A percentile compares a stretch with the other conserved stretches of the same genome.
Conservation (phyloP, 2,888 invertebrate genomes). For the Apamea epomidion region DNA sequence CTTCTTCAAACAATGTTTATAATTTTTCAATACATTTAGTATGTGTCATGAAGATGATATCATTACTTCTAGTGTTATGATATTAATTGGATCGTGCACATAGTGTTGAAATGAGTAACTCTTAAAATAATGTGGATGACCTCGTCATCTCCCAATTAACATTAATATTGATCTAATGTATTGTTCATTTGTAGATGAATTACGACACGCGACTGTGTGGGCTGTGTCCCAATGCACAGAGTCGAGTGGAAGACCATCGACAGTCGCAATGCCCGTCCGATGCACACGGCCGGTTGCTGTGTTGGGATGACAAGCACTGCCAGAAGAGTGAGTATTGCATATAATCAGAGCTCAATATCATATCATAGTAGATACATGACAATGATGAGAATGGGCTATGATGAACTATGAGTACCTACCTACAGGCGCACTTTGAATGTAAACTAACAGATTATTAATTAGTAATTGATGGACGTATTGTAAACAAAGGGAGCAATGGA, state of each 20-base stretch:
- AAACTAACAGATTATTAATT: conserved; percentile 38
- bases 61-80: conserved; percentile 40
- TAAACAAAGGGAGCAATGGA: conserved; percentile 57
- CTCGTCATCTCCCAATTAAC: conserved; percentile 55
- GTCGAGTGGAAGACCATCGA: conserved; percentile 77
- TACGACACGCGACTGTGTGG: conserved; percentile 86
- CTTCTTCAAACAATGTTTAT: background rate
- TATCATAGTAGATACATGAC: background rate
- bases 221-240: conserved; percentile 82
- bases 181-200: conserved; percentile 90
- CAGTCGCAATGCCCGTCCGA: conserved; percentile 81
- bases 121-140: conserved; percentile 49
- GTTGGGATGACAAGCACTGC: conserved; percentile 95
- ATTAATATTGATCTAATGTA: conserved; percentile 57
- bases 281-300: conserved; percentile 89
- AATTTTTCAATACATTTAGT: conserved; percentile 22
- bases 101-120: conserved; percentile 44
- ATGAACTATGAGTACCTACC: background rate
- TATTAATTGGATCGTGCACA: conserved; percentile 38
- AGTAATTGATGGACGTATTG: conserved; percentile 33
- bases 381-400: background rate
- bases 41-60: conserved; percentile 33
- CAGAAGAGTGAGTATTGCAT: conserved; percentile 91
- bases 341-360: conserved; percentile 2
- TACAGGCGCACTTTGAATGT: conserved; percentile 17